These are phyloP conservation scores for Dendrophyllia cribrosa DNA, from an alignment of 64 coral and sea anemone genomes.

Conservation along the genomic window DNA sequence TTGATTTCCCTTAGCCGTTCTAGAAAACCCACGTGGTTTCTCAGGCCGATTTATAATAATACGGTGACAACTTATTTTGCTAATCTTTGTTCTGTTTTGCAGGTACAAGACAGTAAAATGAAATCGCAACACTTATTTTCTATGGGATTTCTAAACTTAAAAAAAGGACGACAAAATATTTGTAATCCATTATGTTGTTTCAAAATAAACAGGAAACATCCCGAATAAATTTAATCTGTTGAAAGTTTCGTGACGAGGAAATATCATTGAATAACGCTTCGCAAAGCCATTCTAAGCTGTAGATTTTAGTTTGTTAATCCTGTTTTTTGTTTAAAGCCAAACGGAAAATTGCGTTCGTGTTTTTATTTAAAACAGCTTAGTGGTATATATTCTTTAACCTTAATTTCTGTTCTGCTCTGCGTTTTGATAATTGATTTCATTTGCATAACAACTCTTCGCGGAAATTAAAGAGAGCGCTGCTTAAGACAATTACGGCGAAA, in stretches of 20 bases:
- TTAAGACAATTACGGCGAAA: slow-evolving; percentile 26
- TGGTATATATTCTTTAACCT: slow-evolving; percentile 22
- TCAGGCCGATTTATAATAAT: neutral
- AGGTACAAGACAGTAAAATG: neutral
- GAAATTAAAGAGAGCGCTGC: slow-evolving; percentile 45
- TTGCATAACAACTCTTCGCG: slow-evolving; percentile 57
- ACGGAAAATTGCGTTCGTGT: neutral
- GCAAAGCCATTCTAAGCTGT: neutral
- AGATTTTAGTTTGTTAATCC: neutral
- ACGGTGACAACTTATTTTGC: neutral
- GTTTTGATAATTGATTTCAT: slow-evolving; percentile 39
- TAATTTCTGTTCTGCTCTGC: slow-evolving; percentile 13
- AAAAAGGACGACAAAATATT: neutral
- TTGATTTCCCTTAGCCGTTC: neutral
- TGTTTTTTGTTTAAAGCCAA: neutral
- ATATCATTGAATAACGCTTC: neutral
- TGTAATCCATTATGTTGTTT: slow-evolving; percentile 19
- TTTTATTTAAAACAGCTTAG: slow-evolving; percentile 18
- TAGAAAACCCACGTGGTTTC: slow-evolving; percentile 20
- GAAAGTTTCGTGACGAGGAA: neutral
- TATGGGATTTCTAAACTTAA: neutral
- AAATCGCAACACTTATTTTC: neutral
- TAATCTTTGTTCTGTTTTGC: slow-evolving; percentile 7
- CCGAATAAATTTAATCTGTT: neutral
- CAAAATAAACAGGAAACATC: slow-evolving; percentile 29